These are phyloP conservation scores for Aptenodytes patagonicus DNA, from an alignment of 2,113 vertebrate genomes.

Conservation along the genomic window DNA sequence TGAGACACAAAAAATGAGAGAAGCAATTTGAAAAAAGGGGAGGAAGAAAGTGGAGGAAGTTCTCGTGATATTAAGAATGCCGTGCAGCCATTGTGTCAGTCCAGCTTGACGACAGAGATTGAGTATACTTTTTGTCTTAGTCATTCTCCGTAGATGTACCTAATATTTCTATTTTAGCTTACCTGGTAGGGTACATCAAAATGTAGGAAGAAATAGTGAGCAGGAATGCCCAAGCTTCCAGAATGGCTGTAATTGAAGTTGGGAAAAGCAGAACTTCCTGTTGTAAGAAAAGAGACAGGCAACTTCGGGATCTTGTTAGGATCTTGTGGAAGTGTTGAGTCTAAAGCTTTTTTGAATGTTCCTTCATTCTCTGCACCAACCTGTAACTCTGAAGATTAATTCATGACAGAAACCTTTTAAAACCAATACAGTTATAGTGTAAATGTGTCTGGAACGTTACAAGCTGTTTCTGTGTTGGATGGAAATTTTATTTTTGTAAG, in stretches of 20 bases:
- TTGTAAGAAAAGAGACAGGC: not conserved
- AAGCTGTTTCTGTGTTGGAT: slow-evolving; percentile 50
- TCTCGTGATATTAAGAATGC: not conserved
- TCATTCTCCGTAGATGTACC: not conserved
- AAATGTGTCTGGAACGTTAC: not conserved
- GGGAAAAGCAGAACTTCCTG: not conserved
- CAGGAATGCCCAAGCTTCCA: not conserved
- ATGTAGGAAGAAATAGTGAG: not conserved
- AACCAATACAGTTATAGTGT: not conserved
- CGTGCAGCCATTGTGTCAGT: not conserved
- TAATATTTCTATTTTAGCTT: not conserved
- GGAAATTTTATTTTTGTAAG: slow-evolving; percentile 68
- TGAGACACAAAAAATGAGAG: not conserved
- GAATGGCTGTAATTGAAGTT: not conserved
- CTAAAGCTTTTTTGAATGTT: not conserved
- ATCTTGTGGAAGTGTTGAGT: not conserved
- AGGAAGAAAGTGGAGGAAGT: not conserved
- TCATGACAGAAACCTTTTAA: not conserved
- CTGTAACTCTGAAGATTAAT: not conserved
- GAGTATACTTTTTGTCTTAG: not conserved
- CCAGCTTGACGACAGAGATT: not conserved
- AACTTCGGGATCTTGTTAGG: not conserved
- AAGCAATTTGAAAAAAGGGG: not conserved
- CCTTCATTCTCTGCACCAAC: not conserved
- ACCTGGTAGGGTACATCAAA: not conserved